Conservation (phyloP, 2,113 vertebrate species). For the Austrofundulus limnaeus region DNA sequence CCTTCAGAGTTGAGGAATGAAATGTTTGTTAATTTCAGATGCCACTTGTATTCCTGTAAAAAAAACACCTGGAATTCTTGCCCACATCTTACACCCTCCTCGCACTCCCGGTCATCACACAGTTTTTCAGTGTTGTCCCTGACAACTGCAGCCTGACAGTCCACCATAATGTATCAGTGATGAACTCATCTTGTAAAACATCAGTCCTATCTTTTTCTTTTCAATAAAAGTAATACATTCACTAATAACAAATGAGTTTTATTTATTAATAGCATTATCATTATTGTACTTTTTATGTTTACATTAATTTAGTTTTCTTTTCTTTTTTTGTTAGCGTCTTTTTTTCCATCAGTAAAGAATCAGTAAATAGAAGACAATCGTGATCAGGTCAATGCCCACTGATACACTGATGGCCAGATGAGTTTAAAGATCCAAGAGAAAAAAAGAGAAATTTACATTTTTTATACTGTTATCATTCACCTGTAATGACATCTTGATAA, state of each 20-base stretch:
- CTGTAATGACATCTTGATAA: too few relatives aligned
- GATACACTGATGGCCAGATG: conserved; percentile 55
- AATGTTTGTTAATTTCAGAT: conserved; percentile 68
- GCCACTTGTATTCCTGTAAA: conserved; percentile 61
- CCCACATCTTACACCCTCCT: conserved; percentile 29
- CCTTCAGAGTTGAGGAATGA: conserved; percentile 59
- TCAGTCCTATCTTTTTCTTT: too few relatives aligned
- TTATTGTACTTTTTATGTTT: conserved; percentile 6
- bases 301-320: not conserved
- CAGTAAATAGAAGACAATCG: conserved; percentile 34
- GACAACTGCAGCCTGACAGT: conserved; percentile 28
- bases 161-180: conserved; percentile 23
- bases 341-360: conserved; percentile 22
- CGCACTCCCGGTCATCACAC: conserved; percentile 26
- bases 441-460: not conserved
- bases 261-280: not conserved
- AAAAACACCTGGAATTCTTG: conserved; percentile 59
- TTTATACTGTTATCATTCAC: too few relatives aligned
- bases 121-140: conserved; percentile 25
- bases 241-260: too few relatives aligned
- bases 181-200: conserved; percentile 34
- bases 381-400: conserved; percentile 59
- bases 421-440: conserved; percentile 24
- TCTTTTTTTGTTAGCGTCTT: not conserved
- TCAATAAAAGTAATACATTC: too few relatives aligned